phyloP scores from a whole-genome alignment of 2,797 vertebrate species.

The Rhincodon typus region DNA sequence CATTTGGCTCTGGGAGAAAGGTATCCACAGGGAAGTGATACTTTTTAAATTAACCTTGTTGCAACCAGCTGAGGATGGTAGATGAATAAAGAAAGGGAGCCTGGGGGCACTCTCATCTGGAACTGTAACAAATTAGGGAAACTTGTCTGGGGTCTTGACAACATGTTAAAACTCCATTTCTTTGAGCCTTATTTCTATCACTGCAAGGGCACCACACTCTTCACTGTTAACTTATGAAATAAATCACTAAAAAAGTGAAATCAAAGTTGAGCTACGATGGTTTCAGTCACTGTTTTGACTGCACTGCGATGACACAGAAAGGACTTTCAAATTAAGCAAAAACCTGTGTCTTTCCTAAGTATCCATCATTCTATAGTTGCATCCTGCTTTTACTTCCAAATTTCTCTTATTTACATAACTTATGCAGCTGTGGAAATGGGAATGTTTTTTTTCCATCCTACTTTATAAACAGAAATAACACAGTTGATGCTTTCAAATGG shows the following conservation, averaged over 20 bases:
- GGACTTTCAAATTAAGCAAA: background rate
- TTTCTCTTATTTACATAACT: background rate
- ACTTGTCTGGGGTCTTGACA: no score
- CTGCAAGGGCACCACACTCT: background rate
- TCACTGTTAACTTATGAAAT: background rate
- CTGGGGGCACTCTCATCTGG: no score
- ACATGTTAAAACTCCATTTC: background rate
- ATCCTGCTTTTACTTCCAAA: slow-evolving; percentile 4
- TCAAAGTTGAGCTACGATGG: background rate
- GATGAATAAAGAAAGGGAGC: no score
- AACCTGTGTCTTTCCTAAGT: background rate
- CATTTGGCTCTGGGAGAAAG: no score
- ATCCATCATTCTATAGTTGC: background rate
- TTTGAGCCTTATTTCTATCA: background rate
- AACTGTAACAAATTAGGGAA: no score
- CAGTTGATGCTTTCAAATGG: background rate
- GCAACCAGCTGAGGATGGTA: no score
- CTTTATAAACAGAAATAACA: background rate
- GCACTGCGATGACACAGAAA: background rate
- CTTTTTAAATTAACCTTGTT: no score
- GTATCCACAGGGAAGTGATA: no score
- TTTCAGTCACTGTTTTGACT: background rate
- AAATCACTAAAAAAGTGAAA: background rate
- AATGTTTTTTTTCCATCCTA: background rate
- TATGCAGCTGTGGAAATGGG: background rate